These are phyloP conservation scores for Sapayoa aenigma DNA, from an alignment of 2,113 vertebrate genomes.

Conservation along the genomic window DNA sequence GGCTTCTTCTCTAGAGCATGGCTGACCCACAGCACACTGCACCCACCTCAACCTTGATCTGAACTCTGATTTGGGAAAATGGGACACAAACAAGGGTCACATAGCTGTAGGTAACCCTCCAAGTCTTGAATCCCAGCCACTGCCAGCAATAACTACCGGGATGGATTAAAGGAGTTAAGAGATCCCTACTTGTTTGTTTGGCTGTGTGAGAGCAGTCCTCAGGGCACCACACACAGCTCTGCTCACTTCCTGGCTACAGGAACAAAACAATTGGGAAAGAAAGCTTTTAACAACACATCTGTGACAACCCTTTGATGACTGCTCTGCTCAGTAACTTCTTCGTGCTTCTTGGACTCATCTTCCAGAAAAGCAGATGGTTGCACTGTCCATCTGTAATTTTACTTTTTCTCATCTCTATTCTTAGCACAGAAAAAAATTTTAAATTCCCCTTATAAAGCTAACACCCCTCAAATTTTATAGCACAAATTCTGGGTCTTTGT, in stretches of 20 bases:
- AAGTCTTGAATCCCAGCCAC: not conserved
- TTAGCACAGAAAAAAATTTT: not conserved
- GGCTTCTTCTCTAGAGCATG: not conserved
- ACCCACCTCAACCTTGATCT: not conserved
- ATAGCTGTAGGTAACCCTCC: not conserved
- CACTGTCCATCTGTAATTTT: not conserved
- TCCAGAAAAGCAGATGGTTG: not conserved
- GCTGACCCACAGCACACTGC: not conserved
- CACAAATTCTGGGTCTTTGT: not conserved
- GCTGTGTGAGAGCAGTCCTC: not conserved
- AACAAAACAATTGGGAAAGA: not conserved
- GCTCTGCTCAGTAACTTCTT: not conserved
- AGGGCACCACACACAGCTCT: not conserved
- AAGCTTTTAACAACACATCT: not conserved
- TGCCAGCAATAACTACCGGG: not conserved
- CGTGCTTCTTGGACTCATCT: not conserved
- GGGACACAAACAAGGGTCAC: not conserved
- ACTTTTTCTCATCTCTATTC: not conserved
- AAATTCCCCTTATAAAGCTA: not conserved
- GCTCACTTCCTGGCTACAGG: not conserved
- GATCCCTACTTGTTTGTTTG: not conserved
- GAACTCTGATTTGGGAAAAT: not conserved
- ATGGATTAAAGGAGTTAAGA: not conserved
- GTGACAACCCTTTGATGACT: not conserved
- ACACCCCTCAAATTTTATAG: not conserved